Evolutionary conservation across 2,888 invertebrate genomes (phyloP).

Genomic region (Andricus curvator): DNA sequence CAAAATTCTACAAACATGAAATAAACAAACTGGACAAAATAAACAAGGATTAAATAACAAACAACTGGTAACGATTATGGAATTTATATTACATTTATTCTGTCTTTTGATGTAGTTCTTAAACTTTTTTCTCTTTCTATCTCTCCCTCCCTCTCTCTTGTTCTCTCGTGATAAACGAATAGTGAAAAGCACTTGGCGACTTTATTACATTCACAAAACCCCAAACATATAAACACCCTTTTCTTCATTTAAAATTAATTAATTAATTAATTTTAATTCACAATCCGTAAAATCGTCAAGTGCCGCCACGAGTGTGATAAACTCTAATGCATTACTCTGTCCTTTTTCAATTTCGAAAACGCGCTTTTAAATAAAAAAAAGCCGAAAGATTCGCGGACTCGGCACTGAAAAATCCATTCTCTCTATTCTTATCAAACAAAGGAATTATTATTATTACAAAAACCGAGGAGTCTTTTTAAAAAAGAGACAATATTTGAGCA

Average conservation of each 20-base stretch:
- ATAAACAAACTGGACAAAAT: slow-evolving; percentile 5
- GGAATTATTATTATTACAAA: neutral
- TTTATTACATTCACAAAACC: slow-evolving; percentile 49
- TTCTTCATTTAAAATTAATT: slow-evolving; percentile 9
- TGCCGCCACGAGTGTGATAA: slow-evolving; percentile 62
- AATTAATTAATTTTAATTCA: slow-evolving; percentile 19
- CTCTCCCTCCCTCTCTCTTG: slow-evolving; percentile 53
- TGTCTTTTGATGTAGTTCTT: slow-evolving; percentile 69
- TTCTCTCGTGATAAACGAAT: slow-evolving; percentile 57
- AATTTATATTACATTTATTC: slow-evolving; percentile 78
- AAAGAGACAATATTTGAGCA: neutral
- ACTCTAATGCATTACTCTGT: slow-evolving; percentile 52
- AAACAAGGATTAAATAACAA: slow-evolving; percentile 19
- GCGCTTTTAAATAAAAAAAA: slow-evolving; percentile 21
- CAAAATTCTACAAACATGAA: neutral
- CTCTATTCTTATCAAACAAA: neutral
- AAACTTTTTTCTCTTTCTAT: slow-evolving; percentile 57
- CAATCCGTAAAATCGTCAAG: slow-evolving; percentile 54
- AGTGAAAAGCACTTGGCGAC: slow-evolving; percentile 57
- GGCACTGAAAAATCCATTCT: slow-evolving; percentile 7
- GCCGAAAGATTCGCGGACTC: slow-evolving; percentile 18
- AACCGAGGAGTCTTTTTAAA: neutral
- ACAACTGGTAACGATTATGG: slow-evolving; percentile 61
- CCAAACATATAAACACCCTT: slow-evolving; percentile 40
- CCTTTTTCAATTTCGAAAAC: slow-evolving; percentile 52